Evolutionary conservation across 2,113 vertebrate genomes (phyloP), one percentile per base, ranked within the genome.

Genomic region (Vombatus ursinus): DNA sequence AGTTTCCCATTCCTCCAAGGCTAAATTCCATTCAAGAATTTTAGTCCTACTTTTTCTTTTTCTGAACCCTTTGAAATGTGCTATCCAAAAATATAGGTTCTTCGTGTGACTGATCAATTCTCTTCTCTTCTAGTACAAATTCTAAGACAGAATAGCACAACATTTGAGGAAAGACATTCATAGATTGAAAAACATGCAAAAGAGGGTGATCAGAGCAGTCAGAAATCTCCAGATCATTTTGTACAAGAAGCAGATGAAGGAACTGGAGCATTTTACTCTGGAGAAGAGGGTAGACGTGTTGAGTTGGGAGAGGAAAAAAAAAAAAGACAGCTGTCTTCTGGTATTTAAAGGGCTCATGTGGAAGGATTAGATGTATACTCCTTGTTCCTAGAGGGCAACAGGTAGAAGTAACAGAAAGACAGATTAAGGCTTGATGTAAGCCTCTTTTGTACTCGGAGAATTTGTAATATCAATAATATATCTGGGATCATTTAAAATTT

Each of bases 351-450:
- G 49, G 28, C 16, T 91, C 0, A 14, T 10, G 6, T 51, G 0
- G 0, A 47, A 50, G 53, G 31, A 48, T 68, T 37, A 8, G 49
- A 28, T 52, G 92, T 19, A 11, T 90, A 92, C 77, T 37, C 2
- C 0, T 89, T 92, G 95, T 48, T 52, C 44, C 50, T 24, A 92
- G 54, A 90, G 90, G 26, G 28, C 28, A 90, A 28, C 93, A n/a
- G 92, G 50, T 50, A 89, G 26, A 26, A 51, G 6, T 93, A 57
- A 48, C 91, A 90, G 12, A 2, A 61, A 95, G 12, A 94, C 51
- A 24, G 52, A 44, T 94, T 94, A 93, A 93, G 93, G 50, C 48
- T 94, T 95, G 16, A 96, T 93, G 91, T 94, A 92, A 91, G 51
- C 31, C n/a, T 12, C 37, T 92, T 89, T 94, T 84, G n/a, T 84